Evolutionary conservation across 2,113 vertebrate species (phyloP).

Genomic region (Gymnarchus niloticus): DNA sequence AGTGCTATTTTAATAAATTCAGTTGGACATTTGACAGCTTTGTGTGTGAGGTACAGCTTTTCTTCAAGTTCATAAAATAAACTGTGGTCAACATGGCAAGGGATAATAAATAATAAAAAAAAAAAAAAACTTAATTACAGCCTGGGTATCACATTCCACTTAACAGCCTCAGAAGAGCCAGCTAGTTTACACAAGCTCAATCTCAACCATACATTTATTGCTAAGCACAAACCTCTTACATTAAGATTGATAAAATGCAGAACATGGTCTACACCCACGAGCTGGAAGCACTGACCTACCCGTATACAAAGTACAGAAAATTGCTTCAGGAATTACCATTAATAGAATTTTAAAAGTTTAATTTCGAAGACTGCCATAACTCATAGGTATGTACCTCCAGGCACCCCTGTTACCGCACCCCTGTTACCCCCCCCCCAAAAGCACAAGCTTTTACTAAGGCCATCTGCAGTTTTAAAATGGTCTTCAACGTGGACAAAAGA

Average conservation of each 20-base stretch:
- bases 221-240: constrained; percentile 41
- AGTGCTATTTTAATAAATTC: constrained; percentile 19
- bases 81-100: background rate
- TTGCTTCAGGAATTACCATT: constrained; percentile 55
- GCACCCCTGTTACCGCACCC: too few relatives aligned
- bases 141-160: constrained; percentile 39
- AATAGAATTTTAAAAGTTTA: constrained; percentile 63
- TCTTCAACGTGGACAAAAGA: constrained; percentile 25
- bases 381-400: constrained; percentile 25
- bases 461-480: constrained; percentile 49
- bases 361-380: constrained; percentile 53
- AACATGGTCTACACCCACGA: constrained; percentile 60
- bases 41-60: constrained; percentile 36
- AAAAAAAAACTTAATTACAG: constrained; percentile 11
- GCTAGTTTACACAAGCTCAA: constrained; percentile 28
- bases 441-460: constrained; percentile 59
- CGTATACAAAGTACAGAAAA: constrained; percentile 67
- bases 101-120: constrained; percentile 17
- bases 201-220: constrained; percentile 53
- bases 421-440: background rate
- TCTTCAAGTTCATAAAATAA: constrained; percentile 37
- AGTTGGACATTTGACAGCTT: constrained; percentile 32
- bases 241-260: constrained; percentile 62
- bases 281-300: constrained; percentile 62
- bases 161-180: constrained; percentile 37